Base-by-base conservation (phyloP, 2,888 invertebrate species). In the Philereme vetulata region DNA sequence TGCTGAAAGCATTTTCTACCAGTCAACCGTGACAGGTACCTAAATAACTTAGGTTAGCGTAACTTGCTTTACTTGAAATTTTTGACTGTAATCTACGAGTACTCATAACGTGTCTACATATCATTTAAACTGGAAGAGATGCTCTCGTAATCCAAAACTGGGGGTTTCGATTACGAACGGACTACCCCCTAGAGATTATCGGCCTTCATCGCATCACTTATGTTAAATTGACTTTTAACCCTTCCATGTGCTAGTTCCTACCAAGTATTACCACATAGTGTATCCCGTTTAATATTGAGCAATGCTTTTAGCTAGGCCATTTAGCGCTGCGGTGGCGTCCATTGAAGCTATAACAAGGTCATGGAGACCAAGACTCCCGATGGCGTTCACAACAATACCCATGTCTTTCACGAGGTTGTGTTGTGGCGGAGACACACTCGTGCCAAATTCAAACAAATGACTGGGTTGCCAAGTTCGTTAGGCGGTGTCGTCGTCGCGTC, bases 331-430 rank as follows among this genome's bases (percentile, higher is more conserved):
- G 58, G 49, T 50, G 49, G 50, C 45, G 36, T 34, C 52, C 45
- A 51, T 45, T 36, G 32, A 32, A 53, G 60, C 58, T 48, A 51
- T 56, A 70, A 65, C 72, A 72, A 74, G 68, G 71, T 71, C 68
- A 62, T 61, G 60, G 65, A 65, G 65, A 64, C 45, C 63, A 62
- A 43, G 68, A 69, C 75, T 80, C 72, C 78, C 72, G 75, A 75
- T 75, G 74, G 77, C 70, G 72, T 72, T 58, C 69, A 80, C 74
- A 74, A 76, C 78, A 84, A 82, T 81, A 79, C 73, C 78, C 74
- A 46, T 46, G 35, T 40, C 9, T 9, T 40, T 4, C 8, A 40
- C 2, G 4, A 40, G 8, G n/a, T 1, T 42, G 10, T 7, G 10
- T 42, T 42, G 10, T 4, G 42, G 42, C 42, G 42, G 10, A 10